Base-by-base conservation (phyloP, 2,888 invertebrate species). In the Phaonia tiefii region DNA sequence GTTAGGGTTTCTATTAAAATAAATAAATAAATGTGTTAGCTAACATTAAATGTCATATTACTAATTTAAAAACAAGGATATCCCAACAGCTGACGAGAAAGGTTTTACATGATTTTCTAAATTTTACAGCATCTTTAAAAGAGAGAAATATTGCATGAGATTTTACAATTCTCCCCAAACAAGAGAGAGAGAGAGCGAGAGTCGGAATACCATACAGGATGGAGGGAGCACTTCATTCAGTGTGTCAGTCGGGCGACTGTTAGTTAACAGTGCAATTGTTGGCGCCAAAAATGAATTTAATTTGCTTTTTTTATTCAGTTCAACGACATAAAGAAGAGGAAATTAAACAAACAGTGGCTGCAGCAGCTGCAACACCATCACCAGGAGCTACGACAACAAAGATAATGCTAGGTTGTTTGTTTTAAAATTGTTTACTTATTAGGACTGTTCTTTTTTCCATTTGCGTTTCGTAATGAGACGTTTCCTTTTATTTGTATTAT, bases 321-420 rank as follows among this genome's bases (percentile, higher is more conserved):
- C 7, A 17, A 13, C 22, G 42, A 20, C 20, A 20, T 20, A 67
- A 70, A 49, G 49, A 20, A 49, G 5, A 8, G 3, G 76, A 69
- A 73, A 69, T 69, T 65, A 13, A 22, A 54, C 13, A 22, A 8
- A 10, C 8, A 58, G n/a, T n/a, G n/a, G 66, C 73, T 76, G 76
- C 65, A 70, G 42, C 37, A 66, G 67, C 15, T 2, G 70, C 51
- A 73, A 73, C 46, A 69, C 71, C 70, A 79, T 71, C 58, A 75
- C 22, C 22, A 25, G 54, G 46, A 71, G 31, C 73, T 31, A 25
- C 17, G 46, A 5, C 11, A 54, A 13, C 54, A 54, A 54, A 8
- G 73, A 73, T 73, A 76, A 76, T 80, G 80, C 69, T 73, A 76
- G 73, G 65, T 80, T 73, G 71, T 63, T 72, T 39, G 42, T n/a